Base-by-base conservation (phyloP, 2,797 vertebrate species). In the Sardinella longiceps region DNA sequence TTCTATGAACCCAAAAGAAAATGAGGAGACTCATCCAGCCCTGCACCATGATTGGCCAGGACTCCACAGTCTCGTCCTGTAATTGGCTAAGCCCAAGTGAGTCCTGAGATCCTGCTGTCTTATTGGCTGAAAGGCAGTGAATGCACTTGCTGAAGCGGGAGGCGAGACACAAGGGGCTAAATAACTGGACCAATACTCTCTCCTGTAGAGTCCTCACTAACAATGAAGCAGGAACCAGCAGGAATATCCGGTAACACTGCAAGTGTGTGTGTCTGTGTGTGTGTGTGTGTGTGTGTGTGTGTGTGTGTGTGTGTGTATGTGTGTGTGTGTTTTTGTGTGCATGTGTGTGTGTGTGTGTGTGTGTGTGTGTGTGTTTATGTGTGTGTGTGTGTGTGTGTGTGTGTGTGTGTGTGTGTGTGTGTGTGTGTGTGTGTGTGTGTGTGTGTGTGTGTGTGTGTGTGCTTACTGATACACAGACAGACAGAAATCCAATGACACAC, bases 61-160 rank as follows among this genome's bases (percentile, higher is more conserved):
- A 30, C 20, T 77, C 11, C 33, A 33, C 10, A 12, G 63, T 37
- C 7, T 18, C 0, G 70, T 77, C 70, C 37, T 43, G 70, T 77
- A 20, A 77, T 43, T 77, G 70, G 37, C 37, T 43, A 9, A 43
- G 0, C 82, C 85, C 85, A 87, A 80, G 83, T 77, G 60, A 85
- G 85, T 84, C 80, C n/a, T n/a, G n/a, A 87, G n/a, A n/a, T 25
- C 56, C 90, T 88, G 80, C 82, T 58, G 84, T 86, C 82, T 92
- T 89, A 90, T 90, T 92, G 90, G 91, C 86, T 87, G 23, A 86
- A 84, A 86, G 87, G 84, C 60, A 87, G 88, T 91, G 90, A 91
- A 92, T 90, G 89, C 89, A 86, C 88, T 91, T 91, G 90, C 87
- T 91, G 88, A 91, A 90, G 92, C 91, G 89, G 91, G 88, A 93